Evolutionary conservation across 2,113 vertebrate genomes (phyloP), one percentile per base, ranked within the genome.

Genomic region (Aspiorhynchus laticeps): DNA sequence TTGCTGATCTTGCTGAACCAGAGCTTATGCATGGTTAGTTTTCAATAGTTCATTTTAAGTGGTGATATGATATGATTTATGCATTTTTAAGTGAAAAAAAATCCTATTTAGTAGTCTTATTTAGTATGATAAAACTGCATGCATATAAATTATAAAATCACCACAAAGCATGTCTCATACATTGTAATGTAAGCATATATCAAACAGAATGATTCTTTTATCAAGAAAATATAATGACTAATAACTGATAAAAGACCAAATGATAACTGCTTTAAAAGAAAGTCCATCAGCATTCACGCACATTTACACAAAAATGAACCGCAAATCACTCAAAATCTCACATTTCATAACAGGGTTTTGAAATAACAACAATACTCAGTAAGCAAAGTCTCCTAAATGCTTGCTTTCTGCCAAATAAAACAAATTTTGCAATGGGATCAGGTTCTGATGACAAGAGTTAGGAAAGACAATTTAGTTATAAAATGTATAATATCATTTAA

Each of bases 391-490:
- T 67, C 80, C 65, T 56, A 91, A 92, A 90, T 28, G 89, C 84
- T 43, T 88, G 14, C 5, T 77, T 88, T 71, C 88, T 87, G 95
- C 96, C 96, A 97, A 94, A 90, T 91, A 93, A 97, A 97, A 97
- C 31, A 95, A n/a, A 95, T 94, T 94, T 92, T 90, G 93, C 95
- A 94, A 96, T 97, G 94, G 95, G 94, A 94, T 95, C 95, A 96
- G 94, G 95, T 95, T 94, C 92, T 94, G 94, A 95, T 93, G 95
- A 92, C 92, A 89, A 94, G 90, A 94, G 86, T 92, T 93, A 96
- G 95, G 95, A 92, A 96, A 96, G 95, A 96, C 95, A 94, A 96
- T 97, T 96, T 95, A 94, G 96, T 95, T 94, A 95, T 93, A 76
- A 96, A 94, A 93, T 94, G 95, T 96, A 96, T 95, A 95, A 95